Evolutionary conservation across 2,113 vertebrate genomes (phyloP).

Genomic region (Ceyx cyanopectus): DNA sequence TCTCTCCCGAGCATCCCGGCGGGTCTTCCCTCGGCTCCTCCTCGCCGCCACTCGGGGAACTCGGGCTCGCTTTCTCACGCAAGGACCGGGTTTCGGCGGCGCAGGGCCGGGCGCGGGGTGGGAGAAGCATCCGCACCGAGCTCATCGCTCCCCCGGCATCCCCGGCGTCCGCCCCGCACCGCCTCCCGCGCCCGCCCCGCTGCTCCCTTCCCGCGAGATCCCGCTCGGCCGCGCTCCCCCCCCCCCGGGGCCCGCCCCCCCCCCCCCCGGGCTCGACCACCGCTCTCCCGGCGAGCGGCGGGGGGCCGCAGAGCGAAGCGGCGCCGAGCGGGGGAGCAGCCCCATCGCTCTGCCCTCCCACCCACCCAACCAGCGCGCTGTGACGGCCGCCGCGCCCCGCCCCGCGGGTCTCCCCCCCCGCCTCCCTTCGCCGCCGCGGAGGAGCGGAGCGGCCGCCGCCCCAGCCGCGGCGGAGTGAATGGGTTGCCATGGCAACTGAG

Average conservation of each 20-base stretch:
- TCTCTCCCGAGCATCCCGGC: accelerated
- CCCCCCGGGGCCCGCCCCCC: too few species aligned
- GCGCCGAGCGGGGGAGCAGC: too few species aligned
- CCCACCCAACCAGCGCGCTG: not conserved
- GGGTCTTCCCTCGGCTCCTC: not conserved
- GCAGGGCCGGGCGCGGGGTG: not conserved
- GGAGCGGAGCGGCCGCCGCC: not conserved
- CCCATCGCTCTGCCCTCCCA: not conserved
- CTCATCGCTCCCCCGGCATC: not conserved
- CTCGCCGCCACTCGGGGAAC: not conserved
- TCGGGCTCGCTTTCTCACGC: not conserved
- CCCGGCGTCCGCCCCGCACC: not conserved
- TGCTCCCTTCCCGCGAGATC: not conserved
- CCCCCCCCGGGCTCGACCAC: not conserved
- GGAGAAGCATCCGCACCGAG: not conserved
- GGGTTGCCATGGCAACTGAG: conserved; percentile 93
- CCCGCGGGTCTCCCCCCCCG: not conserved
- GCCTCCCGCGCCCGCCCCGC: not conserved
- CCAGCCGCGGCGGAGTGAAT: conserved; percentile 77
- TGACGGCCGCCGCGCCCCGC: not conserved
- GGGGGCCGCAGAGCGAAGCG: not conserved
- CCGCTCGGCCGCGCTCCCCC: not conserved
- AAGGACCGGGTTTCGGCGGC: too few species aligned
- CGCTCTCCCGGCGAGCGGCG: not conserved
- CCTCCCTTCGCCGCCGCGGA: not conserved